Percentiles rank a stretch among this genome's conserved stretches.
Evolutionary conservation across 2,888 invertebrate genomes (phyloP).

Genomic region (Leptinotarsa haldemani): DNA sequence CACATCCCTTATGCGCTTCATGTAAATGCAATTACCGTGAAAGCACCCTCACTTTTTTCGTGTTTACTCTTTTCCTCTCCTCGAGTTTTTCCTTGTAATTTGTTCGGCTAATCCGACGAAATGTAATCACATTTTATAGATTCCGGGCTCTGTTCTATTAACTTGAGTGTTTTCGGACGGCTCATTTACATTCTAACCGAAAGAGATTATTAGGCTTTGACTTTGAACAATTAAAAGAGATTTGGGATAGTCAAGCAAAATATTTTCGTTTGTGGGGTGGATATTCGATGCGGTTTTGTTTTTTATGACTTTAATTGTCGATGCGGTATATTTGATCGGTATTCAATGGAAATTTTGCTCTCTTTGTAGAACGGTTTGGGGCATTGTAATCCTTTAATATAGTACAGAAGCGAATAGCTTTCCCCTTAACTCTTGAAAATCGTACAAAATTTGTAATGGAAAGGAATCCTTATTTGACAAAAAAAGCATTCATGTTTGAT

Average conservation of each 20-base stretch:
- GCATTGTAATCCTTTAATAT: too few relatives aligned
- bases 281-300: background rate
- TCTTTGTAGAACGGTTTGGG: too few relatives aligned
- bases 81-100: slow-evolving; percentile 23
- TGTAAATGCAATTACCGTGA: slow-evolving; percentile 40
- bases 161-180: slow-evolving; percentile 32
- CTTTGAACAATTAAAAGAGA: background rate
- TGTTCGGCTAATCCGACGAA: slow-evolving; percentile 32
- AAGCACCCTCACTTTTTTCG: slow-evolving; percentile 25
- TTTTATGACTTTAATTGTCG: too few relatives aligned
- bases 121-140: slow-evolving; percentile 40
- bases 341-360: too few relatives aligned
- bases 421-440: too few relatives aligned
- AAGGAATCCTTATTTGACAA: too few relatives aligned
- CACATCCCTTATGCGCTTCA: slow-evolving; percentile 26
- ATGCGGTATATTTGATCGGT: too few relatives aligned
- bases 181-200: slow-evolving; percentile 33
- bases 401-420: too few relatives aligned
- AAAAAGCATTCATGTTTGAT: too few relatives aligned
- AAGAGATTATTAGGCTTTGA: background rate
- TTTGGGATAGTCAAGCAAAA: background rate
- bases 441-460: too few relatives aligned
- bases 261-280: background rate
- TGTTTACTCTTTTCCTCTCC: slow-evolving; percentile 27
- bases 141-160: slow-evolving; percentile 33